Evolutionary conservation across 2,113 vertebrate genomes (phyloP).

Genomic region (Mystacornis crossleyi): DNA sequence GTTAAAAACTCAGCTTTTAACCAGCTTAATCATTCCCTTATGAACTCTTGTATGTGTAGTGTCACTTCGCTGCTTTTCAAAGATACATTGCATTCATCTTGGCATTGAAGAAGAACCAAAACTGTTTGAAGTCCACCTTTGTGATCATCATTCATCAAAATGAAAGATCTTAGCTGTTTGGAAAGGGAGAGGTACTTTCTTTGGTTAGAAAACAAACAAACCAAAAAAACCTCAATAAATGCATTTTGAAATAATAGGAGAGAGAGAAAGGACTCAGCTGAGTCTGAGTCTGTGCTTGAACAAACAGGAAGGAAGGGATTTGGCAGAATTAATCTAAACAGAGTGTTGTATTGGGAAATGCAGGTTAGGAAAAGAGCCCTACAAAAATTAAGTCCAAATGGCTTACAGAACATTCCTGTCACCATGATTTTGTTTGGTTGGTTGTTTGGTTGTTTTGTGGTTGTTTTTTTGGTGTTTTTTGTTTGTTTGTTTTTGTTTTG

Average conservation of each 20-base stretch:
- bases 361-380: neutral
- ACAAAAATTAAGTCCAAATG: neutral
- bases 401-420: neutral
- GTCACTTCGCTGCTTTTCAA: neutral
- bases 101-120: neutral
- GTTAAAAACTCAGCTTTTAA: neutral
- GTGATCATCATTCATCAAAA: neutral
- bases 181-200: neutral
- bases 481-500: neutral
- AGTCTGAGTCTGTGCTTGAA: neutral
- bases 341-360: neutral
- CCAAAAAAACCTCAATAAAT: neutral
- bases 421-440: neutral
- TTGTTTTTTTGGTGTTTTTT: neutral
- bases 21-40: neutral
- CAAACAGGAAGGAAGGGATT: slow-evolving; percentile 15
- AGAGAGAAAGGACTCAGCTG: neutral
- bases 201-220: neutral
- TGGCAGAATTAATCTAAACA: neutral
- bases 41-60: neutral
- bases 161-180: neutral
- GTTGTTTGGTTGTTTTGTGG: neutral
- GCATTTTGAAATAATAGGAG: neutral
- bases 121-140: neutral
- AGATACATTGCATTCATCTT: neutral